phyloP scores from a whole-genome alignment of 2,797 vertebrate genomes.

The Myiotriccus ornatus region DNA sequence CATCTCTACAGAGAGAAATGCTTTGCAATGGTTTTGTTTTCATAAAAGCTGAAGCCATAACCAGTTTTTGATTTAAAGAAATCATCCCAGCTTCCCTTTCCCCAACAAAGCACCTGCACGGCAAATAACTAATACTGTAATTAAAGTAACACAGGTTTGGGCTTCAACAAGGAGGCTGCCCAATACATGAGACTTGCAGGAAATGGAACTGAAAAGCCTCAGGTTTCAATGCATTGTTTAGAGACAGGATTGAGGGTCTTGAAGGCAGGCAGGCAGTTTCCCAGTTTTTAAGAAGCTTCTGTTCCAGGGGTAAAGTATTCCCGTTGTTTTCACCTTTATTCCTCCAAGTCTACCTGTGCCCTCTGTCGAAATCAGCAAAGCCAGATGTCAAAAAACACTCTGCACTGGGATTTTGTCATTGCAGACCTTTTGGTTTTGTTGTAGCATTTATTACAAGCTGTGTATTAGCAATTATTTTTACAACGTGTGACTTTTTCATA shows the following conservation, averaged over 20 bases:
- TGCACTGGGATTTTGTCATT: neutral
- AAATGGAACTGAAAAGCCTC: neutral
- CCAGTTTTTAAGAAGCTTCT: neutral
- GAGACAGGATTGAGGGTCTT: neutral
- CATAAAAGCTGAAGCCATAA: neutral
- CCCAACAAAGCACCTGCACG: neutral
- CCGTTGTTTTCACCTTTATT: neutral
- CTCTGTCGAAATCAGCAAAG: neutral
- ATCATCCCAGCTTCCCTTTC: neutral
- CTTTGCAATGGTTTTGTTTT: neutral
- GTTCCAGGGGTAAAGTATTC: neutral
- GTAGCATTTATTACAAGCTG: neutral
- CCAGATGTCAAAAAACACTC: neutral
- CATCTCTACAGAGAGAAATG: neutral
- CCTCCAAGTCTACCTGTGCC: neutral
- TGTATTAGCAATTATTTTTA: neutral
- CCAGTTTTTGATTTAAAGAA: neutral
- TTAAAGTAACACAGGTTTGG: neutral
- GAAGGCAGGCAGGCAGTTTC: neutral
- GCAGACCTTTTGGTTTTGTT: neutral
- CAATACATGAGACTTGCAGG: neutral
- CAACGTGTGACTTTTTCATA: neutral
- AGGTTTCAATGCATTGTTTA: neutral
- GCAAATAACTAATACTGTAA: neutral
- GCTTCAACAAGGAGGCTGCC: neutral